Conservation (phyloP, 2,113 vertebrate genomes). For the Coptodon bakossiorum region DNA sequence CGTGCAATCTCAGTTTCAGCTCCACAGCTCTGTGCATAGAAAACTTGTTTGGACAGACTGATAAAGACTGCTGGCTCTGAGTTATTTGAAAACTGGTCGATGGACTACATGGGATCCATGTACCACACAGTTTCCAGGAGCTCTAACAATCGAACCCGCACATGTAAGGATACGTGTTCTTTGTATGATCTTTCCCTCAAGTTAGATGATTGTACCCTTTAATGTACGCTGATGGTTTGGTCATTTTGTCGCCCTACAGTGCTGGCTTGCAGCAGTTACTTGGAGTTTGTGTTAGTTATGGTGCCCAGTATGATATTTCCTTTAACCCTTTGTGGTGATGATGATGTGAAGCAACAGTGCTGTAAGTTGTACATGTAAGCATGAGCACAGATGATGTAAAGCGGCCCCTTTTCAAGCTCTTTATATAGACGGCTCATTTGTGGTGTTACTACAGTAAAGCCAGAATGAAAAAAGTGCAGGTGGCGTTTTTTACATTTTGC, state of each 20-base stretch:
- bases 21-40: background rate
- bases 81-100: rapidly evolving
- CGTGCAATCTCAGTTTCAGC: background rate
- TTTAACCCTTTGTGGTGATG: background rate
- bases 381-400: background rate
- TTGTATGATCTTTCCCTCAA: background rate
- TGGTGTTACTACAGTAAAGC: background rate
- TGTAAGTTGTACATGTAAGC: background rate
- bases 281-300: background rate
- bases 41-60: background rate
- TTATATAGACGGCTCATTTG: rapidly evolving
- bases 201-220: background rate
- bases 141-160: rapidly evolving
- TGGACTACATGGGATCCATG: background rate
- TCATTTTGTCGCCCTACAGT: rapidly evolving
- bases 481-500: background rate
- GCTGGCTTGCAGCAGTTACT: background rate
- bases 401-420: rapidly evolving
- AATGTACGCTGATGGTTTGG: rapidly evolving
- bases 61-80: background rate
- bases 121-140: background rate
- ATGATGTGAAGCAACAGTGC: background rate
- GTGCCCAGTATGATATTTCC: background rate
- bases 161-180: background rate
- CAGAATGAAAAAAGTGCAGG: background rate